Evolutionary conservation across 2,113 vertebrate genomes (phyloP).

Genomic region (Callipepla californica): DNA sequence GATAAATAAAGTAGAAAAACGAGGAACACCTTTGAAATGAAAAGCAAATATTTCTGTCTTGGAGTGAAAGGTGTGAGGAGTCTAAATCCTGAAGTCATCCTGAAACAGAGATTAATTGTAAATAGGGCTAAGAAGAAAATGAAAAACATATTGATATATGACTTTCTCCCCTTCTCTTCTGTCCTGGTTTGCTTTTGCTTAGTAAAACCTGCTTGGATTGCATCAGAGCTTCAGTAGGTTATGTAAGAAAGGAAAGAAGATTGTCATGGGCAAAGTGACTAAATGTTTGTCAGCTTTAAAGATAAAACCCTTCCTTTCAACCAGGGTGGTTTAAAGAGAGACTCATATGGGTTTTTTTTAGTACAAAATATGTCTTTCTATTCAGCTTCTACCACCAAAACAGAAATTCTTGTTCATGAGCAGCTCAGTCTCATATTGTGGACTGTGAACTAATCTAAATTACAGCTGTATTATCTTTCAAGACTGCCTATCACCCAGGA

Average conservation of each 20-base stretch:
- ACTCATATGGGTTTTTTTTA: background rate
- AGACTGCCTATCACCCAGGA: background rate
- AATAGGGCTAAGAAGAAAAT: constrained; percentile 23
- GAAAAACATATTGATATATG: constrained; percentile 22
- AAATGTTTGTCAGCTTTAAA: background rate
- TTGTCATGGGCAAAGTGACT: background rate
- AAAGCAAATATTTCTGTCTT: constrained; percentile 60
- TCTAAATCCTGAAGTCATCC: constrained; percentile 23
- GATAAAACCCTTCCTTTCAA: background rate
- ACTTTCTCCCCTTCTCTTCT: background rate
- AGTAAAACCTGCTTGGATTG: background rate
- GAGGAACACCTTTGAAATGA: background rate
- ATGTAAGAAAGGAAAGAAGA: background rate
- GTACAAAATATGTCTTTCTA: background rate
- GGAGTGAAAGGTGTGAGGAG: constrained; percentile 20
- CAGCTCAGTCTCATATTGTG: background rate
- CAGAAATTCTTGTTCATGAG: background rate
- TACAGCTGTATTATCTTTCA: background rate
- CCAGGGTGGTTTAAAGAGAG: background rate
- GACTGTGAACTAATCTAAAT: background rate
- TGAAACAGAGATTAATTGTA: constrained; percentile 62
- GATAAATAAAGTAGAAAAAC: constrained; percentile 2
- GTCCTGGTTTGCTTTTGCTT: background rate
- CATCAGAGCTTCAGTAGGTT: background rate
- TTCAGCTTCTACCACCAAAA: background rate